Evolutionary conservation across 2,888 invertebrate species (phyloP).

Genomic region (Labia minor): DNA sequence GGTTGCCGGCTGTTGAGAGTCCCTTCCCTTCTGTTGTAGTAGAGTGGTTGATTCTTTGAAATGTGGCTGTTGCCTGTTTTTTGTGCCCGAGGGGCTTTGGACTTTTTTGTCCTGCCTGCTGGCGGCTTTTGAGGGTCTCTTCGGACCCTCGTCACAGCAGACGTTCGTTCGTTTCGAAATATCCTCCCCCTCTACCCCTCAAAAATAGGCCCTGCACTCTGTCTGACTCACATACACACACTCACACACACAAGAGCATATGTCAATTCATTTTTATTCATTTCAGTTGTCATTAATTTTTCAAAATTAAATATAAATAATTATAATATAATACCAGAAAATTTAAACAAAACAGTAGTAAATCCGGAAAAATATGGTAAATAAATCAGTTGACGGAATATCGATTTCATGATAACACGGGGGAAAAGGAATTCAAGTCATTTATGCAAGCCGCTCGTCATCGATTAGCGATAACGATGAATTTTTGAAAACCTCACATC

Average conservation of each 20-base stretch:
- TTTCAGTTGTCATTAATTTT: not conserved
- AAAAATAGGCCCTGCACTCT: not conserved
- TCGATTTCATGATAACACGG: not conserved
- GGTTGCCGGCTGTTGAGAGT: too few relatives aligned
- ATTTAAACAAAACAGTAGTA: not conserved
- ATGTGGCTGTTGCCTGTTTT: not conserved
- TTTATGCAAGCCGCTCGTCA: not conserved
- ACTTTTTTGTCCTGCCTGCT: not conserved
- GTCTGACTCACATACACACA: not conserved
- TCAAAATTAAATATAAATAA: too few relatives aligned
- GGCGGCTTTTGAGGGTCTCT: not conserved
- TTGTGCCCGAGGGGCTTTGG: not conserved
- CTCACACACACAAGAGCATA: too few relatives aligned
- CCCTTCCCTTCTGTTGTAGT: too few relatives aligned
- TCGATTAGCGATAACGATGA: not conserved
- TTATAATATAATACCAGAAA: not conserved
- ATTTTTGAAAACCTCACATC: too few relatives aligned
- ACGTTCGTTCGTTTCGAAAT: not conserved
- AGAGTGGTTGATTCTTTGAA: too few relatives aligned
- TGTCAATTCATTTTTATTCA: too few relatives aligned
- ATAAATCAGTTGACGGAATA: not conserved
- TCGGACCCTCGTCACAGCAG: slow-evolving; percentile 13
- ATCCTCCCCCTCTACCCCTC: too few relatives aligned
- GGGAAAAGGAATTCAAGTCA: not conserved
- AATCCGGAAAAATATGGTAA: not conserved